Evolutionary conservation across 2,888 invertebrate genomes (phyloP).

Genomic region (Caenorhabditis sulstoni): DNA sequence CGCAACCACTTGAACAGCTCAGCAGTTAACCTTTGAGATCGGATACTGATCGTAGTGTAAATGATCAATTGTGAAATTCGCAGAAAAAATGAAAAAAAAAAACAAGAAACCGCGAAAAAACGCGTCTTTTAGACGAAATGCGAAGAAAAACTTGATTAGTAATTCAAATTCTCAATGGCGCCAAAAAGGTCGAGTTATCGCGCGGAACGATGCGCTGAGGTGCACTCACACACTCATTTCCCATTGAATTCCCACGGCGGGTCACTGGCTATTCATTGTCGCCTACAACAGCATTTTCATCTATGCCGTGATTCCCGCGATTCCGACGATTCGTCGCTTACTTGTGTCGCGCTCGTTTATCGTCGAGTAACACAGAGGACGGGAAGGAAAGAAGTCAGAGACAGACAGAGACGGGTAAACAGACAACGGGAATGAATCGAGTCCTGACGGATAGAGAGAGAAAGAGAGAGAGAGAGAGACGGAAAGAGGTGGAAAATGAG

Average conservation of each 20-base stretch:
- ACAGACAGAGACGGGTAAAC: conserved; percentile 45
- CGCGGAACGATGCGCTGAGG: conserved; percentile 13
- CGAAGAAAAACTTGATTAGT: too few relatives aligned
- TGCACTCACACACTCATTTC: conserved; percentile 8
- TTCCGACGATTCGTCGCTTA: too few relatives aligned
- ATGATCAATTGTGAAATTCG: too few relatives aligned
- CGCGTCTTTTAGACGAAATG: too few relatives aligned
- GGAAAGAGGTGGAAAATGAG: neutral
- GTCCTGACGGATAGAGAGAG: conserved; percentile 36
- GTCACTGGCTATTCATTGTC: conserved; percentile 22
- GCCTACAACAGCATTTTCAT: conserved; percentile 1
- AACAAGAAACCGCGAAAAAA: too few relatives aligned
- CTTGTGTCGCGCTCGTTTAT: conserved; percentile 8
- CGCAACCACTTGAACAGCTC: too few relatives aligned
- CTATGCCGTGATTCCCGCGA: conserved; percentile 31
- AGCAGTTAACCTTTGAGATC: too few relatives aligned
- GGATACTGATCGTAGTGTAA: too few relatives aligned
- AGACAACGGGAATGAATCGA: conserved; percentile 39
- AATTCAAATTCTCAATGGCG: too few relatives aligned
- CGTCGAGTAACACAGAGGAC: conserved; percentile 26
- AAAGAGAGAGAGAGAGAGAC: conserved; percentile 19
- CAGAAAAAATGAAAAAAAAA: too few relatives aligned
- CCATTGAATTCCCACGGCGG: conserved; percentile 6
- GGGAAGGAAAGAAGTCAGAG: conserved; percentile 3
- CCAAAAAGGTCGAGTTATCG: conserved; percentile 27